Evolutionary conservation across 2,888 invertebrate genomes (phyloP).

Genomic region (Dorcus parallelipipedus): DNA sequence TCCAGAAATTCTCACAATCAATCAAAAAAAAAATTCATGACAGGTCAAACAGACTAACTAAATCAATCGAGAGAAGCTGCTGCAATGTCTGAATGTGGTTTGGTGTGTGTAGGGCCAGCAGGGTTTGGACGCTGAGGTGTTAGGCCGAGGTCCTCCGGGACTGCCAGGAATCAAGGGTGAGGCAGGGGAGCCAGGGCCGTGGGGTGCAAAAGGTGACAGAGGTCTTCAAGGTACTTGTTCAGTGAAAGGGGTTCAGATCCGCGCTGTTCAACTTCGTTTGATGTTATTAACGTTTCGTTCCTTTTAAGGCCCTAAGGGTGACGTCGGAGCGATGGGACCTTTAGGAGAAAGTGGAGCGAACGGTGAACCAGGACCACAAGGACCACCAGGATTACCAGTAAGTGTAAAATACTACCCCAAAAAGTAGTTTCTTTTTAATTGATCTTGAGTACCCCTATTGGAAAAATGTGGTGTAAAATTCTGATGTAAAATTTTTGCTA

Average conservation of each 20-base stretch:
- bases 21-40: neutral
- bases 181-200: slow-evolving; percentile 54
- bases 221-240: slow-evolving; percentile 50
- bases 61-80: slow-evolving; percentile 7
- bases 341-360: slow-evolving; percentile 71
- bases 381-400: slow-evolving; percentile 80
- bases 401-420: slow-evolving; percentile 34
- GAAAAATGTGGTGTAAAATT: too few species aligned
- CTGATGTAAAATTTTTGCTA: too few species aligned
- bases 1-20: neutral
- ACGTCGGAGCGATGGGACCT: slow-evolving; percentile 71
- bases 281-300: slow-evolving; percentile 2
- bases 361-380: slow-evolving; percentile 81
- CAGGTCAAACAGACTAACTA: neutral
- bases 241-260: neutral
- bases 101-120: slow-evolving; percentile 53
- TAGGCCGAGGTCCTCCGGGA: slow-evolving; percentile 64
- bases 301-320: slow-evolving; percentile 68
- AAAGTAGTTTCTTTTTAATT: too few species aligned
- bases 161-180: slow-evolving; percentile 60
- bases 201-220: slow-evolving; percentile 50
- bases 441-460: too few species aligned
- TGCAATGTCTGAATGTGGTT: slow-evolving; percentile 39
- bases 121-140: slow-evolving; percentile 56
- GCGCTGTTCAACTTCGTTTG: neutral